These are phyloP conservation scores for Nerophis lumbriciformis DNA, from an alignment of 2,113 vertebrate genomes.

Conservation along the genomic window DNA sequence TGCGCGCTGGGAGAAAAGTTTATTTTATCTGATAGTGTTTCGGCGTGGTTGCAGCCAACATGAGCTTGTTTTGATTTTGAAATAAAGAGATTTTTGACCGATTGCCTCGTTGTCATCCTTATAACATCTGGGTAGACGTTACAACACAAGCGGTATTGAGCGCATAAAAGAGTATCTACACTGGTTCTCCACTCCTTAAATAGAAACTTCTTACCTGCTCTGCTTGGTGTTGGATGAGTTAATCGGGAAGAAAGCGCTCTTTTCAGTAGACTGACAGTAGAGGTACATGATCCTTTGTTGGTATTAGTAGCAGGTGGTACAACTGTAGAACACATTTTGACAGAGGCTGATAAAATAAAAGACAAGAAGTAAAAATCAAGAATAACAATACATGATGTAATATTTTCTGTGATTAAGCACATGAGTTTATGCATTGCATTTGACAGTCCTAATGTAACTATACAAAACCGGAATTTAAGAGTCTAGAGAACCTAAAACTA, in stretches of 20 bases:
- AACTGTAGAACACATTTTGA: conserved; percentile 30
- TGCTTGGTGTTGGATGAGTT: conserved; percentile 4
- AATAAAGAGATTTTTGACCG: too few relatives aligned
- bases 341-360: background rate
- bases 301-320: conserved; percentile 31
- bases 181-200: background rate
- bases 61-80: too few relatives aligned
- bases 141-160: too few relatives aligned
- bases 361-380: background rate
- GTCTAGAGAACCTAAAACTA: background rate
- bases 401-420: background rate
- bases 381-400: background rate
- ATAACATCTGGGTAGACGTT: too few relatives aligned
- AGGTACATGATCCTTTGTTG: conserved; percentile 22
- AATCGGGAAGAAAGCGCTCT: conserved; percentile 21
- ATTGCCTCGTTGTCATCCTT: too few relatives aligned
- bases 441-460: conserved; percentile 1
- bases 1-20: too few relatives aligned
- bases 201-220: conserved; percentile 41
- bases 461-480: too few relatives aligned
- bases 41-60: too few relatives aligned
- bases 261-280: conserved; percentile 29
- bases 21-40: too few relatives aligned
- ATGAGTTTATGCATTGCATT: too few relatives aligned
- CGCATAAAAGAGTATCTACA: too few relatives aligned